Base-by-base conservation (phyloP, 2,888 invertebrate species). In the Diplazon laetatorius region DNA sequence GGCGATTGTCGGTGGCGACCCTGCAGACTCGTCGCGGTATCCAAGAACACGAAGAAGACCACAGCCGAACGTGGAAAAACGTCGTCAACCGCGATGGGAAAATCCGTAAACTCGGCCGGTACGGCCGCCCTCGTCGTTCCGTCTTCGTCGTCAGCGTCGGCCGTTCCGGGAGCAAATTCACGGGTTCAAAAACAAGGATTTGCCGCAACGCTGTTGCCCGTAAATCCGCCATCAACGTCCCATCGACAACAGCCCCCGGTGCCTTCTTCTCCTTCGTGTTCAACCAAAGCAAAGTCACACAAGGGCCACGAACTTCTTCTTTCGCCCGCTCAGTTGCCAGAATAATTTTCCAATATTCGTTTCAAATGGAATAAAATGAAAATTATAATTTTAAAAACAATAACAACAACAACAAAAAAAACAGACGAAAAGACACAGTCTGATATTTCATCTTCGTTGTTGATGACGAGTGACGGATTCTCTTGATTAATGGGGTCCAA, bases 1-100 rank as follows among this genome's bases (percentile, higher is more conserved):
- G 94, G 95, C 88, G 92, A 92, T 80, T 93, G 93, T 86, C 93
- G 93, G 85, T 93, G 94, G 92, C 91, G 93, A 89, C 84, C 87
- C 57, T 88, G 87, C 72, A 82, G 82, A 16, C 82, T 84, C 18
- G 71, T 78, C 25, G 78, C 82, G n/a, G 82, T 83, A 60, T 82
- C 85, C 10, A 88, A 87, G 50, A 83, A 82, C 22, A 57, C 80
- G 37, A 82, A 82, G 44, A 83, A 73, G 55, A 86, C 87, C 76
- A 62, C 85, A 44, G 48, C 76, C 1, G 62, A 39, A 1, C 69
- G 66, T 16, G 78, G 69, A 55, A 77, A 55, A 68, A 69, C 60
- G 14, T 65, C 59, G 35, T n/a, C n/a, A 30, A 30, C 2, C 6
- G 6, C 30, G 30, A 30, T 30, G 2, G 30, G 6, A 30, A 30